Conservation (phyloP, 2,113 vertebrate genomes). For the Pogonocichla stellata region DNA sequence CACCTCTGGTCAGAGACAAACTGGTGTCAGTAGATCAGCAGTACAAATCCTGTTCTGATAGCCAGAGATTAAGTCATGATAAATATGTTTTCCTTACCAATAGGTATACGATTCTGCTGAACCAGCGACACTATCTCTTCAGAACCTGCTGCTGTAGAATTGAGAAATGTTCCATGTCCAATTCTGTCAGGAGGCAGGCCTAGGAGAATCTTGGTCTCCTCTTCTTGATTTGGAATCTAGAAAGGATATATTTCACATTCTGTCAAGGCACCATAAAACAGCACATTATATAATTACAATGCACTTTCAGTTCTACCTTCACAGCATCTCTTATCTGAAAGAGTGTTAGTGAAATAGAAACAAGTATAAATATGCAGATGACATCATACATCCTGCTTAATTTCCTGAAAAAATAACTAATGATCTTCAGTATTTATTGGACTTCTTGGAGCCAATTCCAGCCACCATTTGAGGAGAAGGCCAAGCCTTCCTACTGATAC, state of each 20-base stretch:
- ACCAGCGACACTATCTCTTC: slow-evolving; percentile 85
- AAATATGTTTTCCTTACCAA: slow-evolving; percentile 78
- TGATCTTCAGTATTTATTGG: not conserved
- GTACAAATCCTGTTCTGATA: not conserved
- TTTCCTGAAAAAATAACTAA: not conserved
- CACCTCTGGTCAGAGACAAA: not conserved
- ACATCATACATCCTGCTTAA: not conserved
- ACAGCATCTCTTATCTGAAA: not conserved
- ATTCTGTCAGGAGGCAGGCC: slow-evolving; percentile 86
- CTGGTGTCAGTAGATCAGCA: not conserved
- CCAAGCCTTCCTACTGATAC: not conserved
- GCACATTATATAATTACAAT: not conserved
- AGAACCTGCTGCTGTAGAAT: slow-evolving; percentile 74
- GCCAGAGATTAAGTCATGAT: not conserved
- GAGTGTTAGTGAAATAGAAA: not conserved
- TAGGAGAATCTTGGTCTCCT: slow-evolving; percentile 87
- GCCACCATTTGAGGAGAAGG: not conserved
- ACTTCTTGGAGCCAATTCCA: not conserved
- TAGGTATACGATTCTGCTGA: slow-evolving; percentile 80
- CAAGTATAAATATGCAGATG: not conserved
- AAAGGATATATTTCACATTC: slow-evolving; percentile 39
- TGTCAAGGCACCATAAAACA: not conserved
- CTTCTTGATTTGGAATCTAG: slow-evolving; percentile 85
- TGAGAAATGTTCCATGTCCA: slow-evolving; percentile 93
- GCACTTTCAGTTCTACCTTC: not conserved